Base-by-base conservation (phyloP, 2,888 invertebrate species). In the Idaea dimidiata region DNA sequence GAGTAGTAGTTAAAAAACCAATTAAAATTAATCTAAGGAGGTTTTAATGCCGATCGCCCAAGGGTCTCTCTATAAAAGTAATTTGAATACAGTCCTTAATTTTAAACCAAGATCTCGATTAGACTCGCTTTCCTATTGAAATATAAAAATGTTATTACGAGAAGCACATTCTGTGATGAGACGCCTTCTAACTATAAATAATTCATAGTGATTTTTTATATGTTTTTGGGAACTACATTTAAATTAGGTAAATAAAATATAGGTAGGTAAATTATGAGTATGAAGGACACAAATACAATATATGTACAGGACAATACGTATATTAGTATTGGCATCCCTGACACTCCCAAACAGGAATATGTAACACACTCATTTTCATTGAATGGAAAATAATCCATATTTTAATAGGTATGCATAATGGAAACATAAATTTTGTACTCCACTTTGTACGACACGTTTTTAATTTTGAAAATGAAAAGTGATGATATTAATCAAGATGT, bases 61-160 rank as follows among this genome's bases (percentile, higher is more conserved):
- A 58, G 64, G 64, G 56, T 55, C 16, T 59, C 17, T 16, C 55
- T 58, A 67, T 67, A 67, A 67, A 67, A 59, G 63, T 65, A 65
- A 65, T 65, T 65, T 68, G 66, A 70, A 65, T 66, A 62, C 60
- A 63, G 65, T 63, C 64, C 66, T 65, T 62, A 60, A 56, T 67
- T 72, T 72, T 70, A 62, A 66, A 71, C 53, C 64, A 72, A 73
- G 74, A 67, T 67, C 75, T 70, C 74, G 75, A 83, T 84, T 84
- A 80, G 81, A 81, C 72, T 74, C 80, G 81, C 79, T 83, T 82
- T 85, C 80, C 70, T 79, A 78, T 78, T 69, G 67, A 69, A 81
- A 79, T 82, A 56, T 79, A 81, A 77, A 66, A 63, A 65, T 64
- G 60, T 61, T 67, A 67, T 66, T 62, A 66, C 62, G 60, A 59